Conservation (phyloP, 2,888 invertebrate species). For the Bugula neritina region DNA sequence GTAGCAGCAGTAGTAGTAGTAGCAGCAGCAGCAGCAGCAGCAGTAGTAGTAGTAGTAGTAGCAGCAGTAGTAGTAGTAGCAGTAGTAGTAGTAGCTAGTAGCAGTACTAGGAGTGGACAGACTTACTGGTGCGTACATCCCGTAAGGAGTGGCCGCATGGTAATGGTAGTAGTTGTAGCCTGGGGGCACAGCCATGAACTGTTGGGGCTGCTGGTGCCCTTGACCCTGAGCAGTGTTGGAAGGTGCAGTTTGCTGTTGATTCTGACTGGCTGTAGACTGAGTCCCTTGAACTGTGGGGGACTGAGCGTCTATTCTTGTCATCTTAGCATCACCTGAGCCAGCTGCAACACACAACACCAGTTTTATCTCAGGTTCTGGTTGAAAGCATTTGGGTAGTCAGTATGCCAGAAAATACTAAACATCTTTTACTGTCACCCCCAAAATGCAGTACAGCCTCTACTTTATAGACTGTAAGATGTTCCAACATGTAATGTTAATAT, state of each 20-base stretch:
- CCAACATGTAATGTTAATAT: no score
- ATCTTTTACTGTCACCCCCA: no score
- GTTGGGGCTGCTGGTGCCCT: background rate
- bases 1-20: background rate
- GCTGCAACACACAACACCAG: background rate
- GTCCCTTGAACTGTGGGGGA: slow-evolving; percentile 14
- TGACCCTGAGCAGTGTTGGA: background rate
- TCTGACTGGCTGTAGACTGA: slow-evolving; percentile 16
- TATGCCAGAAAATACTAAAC: no score
- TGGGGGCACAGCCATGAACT: background rate
- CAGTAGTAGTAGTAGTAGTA: background rate
- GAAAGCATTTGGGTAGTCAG: no score
- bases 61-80: slow-evolving; percentile 1
- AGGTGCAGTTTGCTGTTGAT: background rate
- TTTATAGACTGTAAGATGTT: no score
- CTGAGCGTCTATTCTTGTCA: slow-evolving; percentile 22
- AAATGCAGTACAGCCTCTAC: no score
- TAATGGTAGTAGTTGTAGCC: background rate
- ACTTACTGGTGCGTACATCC: background rate
- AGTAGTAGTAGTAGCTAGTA: background rate
- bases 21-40: slow-evolving; percentile 1
- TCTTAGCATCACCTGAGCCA: slow-evolving; percentile 13
- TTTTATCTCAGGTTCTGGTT: no score
- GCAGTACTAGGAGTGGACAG: background rate
- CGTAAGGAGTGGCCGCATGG: background rate